Conservation (phyloP, 2,113 vertebrate species). For the Smithornis capensis region DNA sequence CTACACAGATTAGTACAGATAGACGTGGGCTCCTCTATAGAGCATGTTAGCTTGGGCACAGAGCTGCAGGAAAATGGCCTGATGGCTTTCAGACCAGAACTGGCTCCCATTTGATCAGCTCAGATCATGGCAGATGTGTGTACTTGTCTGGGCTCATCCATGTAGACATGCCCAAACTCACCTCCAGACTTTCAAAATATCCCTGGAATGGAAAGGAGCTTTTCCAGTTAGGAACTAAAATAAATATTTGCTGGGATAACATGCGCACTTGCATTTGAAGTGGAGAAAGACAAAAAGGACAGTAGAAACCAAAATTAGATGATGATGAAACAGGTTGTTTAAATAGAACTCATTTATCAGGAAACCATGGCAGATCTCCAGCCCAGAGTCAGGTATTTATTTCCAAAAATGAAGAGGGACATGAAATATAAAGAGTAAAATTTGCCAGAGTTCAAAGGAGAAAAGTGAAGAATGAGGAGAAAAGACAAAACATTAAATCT, state of each 20-base stretch:
- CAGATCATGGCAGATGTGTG: background rate
- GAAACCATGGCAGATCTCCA: background rate
- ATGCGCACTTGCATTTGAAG: background rate
- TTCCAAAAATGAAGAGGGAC: background rate
- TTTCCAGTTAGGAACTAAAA: constrained; percentile 31
- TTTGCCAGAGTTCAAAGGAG: background rate
- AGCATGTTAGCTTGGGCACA: background rate
- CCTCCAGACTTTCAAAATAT: constrained; percentile 42
- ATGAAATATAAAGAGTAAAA: background rate
- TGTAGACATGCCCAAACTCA: constrained; percentile 3
- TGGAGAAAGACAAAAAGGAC: constrained; percentile 13
- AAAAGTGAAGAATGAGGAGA: background rate
- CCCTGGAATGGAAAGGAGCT: constrained; percentile 41
- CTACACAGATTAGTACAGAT: background rate
- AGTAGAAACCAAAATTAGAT: constrained; percentile 21
- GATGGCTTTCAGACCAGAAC: background rate
- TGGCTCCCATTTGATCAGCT: background rate
- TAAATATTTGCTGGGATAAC: constrained; percentile 38
- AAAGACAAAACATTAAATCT: background rate
- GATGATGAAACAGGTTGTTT: background rate
- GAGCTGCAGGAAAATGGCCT: background rate
- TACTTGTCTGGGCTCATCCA: constrained; percentile 12
- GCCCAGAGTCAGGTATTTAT: background rate
- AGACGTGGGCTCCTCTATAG: background rate
- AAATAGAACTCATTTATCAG: background rate